These are phyloP conservation scores for Hemichromis elongatus DNA, from an alignment of 2,113 vertebrate genomes.

Conservation along the genomic window DNA sequence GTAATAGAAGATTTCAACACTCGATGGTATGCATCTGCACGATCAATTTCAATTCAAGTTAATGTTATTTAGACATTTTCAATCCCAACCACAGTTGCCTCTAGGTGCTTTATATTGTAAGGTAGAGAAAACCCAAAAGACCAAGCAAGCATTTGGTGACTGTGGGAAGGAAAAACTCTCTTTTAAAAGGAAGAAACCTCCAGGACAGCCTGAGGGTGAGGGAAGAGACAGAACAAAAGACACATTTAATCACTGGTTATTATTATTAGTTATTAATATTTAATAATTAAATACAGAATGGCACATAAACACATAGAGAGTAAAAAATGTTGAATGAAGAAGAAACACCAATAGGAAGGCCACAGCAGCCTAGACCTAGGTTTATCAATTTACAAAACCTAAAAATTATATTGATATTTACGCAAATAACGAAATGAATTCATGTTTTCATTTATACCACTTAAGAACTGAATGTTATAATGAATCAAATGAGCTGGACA, in stretches of 20 bases:
- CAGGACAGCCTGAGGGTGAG: neutral
- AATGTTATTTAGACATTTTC: neutral
- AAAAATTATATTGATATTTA: neutral
- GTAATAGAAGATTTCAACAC: constrained; percentile 69
- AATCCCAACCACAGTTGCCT: neutral
- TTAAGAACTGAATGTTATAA: neutral
- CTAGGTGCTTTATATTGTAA: neutral
- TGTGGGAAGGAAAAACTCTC: neutral
- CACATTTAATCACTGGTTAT: neutral
- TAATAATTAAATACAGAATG: neutral
- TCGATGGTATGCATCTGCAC: constrained; percentile 46
- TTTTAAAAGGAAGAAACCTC: neutral
- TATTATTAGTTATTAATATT: neutral
- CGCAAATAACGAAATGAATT: too few species aligned
- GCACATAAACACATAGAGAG: neutral
- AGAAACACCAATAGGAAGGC: neutral
- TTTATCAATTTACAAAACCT: neutral
- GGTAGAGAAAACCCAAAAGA: neutral
- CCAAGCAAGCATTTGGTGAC: neutral
- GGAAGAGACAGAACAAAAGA: neutral
- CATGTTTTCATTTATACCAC: too few species aligned
- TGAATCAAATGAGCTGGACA: neutral
- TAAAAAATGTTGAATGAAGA: neutral
- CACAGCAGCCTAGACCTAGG: neutral
- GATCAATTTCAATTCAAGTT: neutral